Evolutionary conservation across 2,113 vertebrate species (phyloP), one percentile per base, ranked within the genome.

Genomic region (Pangasianodon gigas): DNA sequence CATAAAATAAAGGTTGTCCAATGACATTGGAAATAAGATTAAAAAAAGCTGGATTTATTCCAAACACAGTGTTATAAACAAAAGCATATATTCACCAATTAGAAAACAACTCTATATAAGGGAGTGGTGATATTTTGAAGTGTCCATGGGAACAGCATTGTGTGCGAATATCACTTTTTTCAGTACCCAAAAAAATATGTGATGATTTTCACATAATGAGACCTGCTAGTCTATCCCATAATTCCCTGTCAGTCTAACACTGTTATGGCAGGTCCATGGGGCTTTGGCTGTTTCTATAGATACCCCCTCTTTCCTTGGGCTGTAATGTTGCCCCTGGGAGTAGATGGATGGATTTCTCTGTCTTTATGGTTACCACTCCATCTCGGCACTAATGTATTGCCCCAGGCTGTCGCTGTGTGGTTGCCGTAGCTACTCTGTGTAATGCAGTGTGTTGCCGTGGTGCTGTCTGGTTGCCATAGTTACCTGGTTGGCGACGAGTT

Each of bases 401-500:
- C 52, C 77, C 77, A 74, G 69, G 60, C 74, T 48, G 44, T 4
- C 29, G 0, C 58, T 65, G 75, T 83, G 62, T 84, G 54, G 88
- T 81, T 91, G 86, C 75, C 44, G 44, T 81, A 26, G 82, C n/a
- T 77, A 69, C 48, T 46, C 48, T n/a, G 18, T 65, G n/a, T 81
- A 67, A 26, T 60, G 48, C 21, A 16, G 37, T 58, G 18, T 54
- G 60, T 90, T 69, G 87, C n/a, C 37, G 41, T 82, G 51, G 41
- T 52, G 51, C 46, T 82, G 83, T 93, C 9, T 89, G 87, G 77
- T 92, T 92, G 56, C 80, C 90, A 2, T 93, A 99, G 98, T 95
- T 99, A 99, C 95, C 97, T 99, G 75, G 98, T 99, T 87, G 98
- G 98, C 10, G 98, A 99, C n/a, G 98, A 99, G 93, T 96, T 99